Percentiles rank a stretch among this genome's conserved stretches.
Conservation (phyloP, 2,113 vertebrate species). For the Vulpes vulpes region DNA sequence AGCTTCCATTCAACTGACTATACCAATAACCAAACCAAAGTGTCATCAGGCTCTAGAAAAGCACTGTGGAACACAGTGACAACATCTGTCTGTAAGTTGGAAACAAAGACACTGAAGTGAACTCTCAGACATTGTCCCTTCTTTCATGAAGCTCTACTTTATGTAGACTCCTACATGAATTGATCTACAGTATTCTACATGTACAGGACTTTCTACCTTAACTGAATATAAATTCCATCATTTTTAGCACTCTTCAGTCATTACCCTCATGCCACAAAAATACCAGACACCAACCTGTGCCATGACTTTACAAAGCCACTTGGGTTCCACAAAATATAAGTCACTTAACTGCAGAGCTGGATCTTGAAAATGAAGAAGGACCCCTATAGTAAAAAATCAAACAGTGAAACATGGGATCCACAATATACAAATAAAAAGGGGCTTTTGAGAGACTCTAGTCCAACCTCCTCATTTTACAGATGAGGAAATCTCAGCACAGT, state of each 20-base stretch:
- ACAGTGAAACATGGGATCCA: neutral
- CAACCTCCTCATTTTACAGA: neutral
- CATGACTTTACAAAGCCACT: constrained; percentile 98
- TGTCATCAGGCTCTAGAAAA: neutral
- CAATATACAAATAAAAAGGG: neutral
- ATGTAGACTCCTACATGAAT: neutral
- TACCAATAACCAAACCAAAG: neutral
- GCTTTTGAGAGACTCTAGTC: neutral
- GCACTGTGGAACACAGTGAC: neutral
- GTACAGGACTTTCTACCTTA: neutral
- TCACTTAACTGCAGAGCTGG: constrained; percentile 95
- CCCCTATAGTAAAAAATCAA: constrained; percentile 87
- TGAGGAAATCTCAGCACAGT: neutral
- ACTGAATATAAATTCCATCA: neutral
- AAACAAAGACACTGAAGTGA: neutral
- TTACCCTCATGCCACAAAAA: neutral
- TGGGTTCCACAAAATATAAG: constrained; percentile 96
- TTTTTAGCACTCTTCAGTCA: neutral
- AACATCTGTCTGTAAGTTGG: neutral
- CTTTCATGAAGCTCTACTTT: neutral
- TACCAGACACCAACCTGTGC: constrained; percentile 91
- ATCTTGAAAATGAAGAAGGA: constrained; percentile 97
- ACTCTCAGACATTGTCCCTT: neutral
- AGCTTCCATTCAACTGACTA: neutral
- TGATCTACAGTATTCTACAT: neutral